A percentile compares a stretch with the other conserved stretches of the same genome.
phyloP scores from a whole-genome alignment of 2,797 vertebrate species.

The Onychomys arenicola region DNA sequence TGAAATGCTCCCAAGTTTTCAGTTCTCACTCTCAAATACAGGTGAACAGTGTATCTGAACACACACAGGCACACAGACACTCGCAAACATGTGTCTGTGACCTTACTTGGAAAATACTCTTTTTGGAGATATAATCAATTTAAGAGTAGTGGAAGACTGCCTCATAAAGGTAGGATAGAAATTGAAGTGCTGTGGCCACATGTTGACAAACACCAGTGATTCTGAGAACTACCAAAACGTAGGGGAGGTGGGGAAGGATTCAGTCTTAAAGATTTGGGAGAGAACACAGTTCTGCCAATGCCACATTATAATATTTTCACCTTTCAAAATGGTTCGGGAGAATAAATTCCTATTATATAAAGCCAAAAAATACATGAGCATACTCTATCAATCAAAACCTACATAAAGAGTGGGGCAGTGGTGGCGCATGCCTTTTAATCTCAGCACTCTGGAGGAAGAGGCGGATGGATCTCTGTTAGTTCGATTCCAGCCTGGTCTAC shows the following conservation, averaged over 20 bases:
- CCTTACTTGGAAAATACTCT: not conserved
- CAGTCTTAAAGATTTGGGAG: not conserved
- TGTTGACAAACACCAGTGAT: not conserved
- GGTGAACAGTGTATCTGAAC: not conserved
- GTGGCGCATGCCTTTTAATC: not conserved
- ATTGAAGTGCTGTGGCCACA: not conserved
- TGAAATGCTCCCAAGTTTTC: not conserved
- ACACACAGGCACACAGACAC: not conserved
- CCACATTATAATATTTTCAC: not conserved
- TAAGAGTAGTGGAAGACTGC: not conserved
- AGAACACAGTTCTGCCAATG: not conserved
- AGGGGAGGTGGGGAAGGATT: not conserved
- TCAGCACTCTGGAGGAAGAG: not conserved
- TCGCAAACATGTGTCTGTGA: not conserved
- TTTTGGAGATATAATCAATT: not conserved
- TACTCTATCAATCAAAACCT: constrained; percentile 46
- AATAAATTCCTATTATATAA: not conserved
- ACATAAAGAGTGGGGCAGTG: not conserved
- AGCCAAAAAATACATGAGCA: not conserved
- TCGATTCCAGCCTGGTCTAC: not conserved
- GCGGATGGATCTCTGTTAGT: not conserved
- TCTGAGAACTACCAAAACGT: not conserved
- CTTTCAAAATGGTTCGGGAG: not conserved
- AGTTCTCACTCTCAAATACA: not conserved
- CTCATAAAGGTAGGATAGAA: too few relatives aligned